Conservation (phyloP, 2,797 vertebrate species). For the Philypnodon macrostomus region DNA sequence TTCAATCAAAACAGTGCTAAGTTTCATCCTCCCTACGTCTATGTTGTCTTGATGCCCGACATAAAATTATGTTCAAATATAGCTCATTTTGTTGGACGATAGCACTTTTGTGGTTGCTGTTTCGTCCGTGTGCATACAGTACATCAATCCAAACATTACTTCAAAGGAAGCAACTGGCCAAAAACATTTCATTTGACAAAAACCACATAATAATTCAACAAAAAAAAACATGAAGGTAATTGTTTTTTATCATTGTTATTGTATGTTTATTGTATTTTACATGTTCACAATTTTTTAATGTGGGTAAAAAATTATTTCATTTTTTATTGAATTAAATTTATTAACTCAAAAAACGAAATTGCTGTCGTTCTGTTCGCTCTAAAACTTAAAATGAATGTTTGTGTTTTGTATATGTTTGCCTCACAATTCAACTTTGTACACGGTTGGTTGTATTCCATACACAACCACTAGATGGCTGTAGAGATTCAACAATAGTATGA, state of each 20-base stretch:
- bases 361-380: too few species aligned
- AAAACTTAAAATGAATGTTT: not conserved
- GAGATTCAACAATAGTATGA: conserved; percentile 4
- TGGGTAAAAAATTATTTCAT: conserved; percentile 24
- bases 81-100: conserved; percentile 14
- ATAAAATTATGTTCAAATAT: too few species aligned
- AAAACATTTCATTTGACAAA: conserved; percentile 24
- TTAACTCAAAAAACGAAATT: too few species aligned
- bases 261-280: conserved; percentile 47
- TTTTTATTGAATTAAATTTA: conserved; percentile 50
- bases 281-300: conserved; percentile 37
- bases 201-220: conserved; percentile 48
- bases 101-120: conserved; percentile 37
- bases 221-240: conserved; percentile 55
- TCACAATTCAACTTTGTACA: not conserved
- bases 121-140: conserved; percentile 15
- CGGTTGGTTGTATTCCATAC: conserved; percentile 6
- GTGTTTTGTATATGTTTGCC: not conserved
- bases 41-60: too few species aligned
- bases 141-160: conserved; percentile 14
- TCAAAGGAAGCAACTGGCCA: not conserved
- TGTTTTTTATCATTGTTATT: conserved; percentile 32
- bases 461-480: conserved; percentile 62
- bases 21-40: conserved; percentile 6
- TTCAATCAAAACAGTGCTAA: not conserved